A percentile compares a stretch with the other conserved stretches of the same genome.
Conservation (phyloP, 2,797 vertebrate species). For the Nannoperca obscura region DNA sequence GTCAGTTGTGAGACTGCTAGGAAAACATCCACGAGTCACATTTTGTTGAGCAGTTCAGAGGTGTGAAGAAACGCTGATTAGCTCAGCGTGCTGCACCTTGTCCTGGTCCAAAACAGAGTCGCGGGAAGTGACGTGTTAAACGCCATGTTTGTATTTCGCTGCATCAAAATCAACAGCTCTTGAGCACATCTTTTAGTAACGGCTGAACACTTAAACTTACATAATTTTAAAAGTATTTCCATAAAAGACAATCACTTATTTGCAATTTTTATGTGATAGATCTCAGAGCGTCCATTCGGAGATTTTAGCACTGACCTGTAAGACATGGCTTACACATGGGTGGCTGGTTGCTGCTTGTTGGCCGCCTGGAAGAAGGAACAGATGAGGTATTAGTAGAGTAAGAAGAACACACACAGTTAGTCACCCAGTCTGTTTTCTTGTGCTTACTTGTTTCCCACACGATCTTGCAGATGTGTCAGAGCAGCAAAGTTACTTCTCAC, state of each 20-base stretch:
- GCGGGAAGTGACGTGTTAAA: neutral
- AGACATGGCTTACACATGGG: constrained; percentile 84
- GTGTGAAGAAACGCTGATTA: neutral
- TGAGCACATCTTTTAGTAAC: neutral
- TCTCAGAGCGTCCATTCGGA: neutral
- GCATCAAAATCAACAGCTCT: neutral
- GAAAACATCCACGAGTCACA: constrained; percentile 1
- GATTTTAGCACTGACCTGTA: constrained; percentile 83
- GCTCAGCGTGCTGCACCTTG: neutral
- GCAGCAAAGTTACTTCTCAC: constrained; percentile 90
- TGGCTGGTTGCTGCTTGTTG: constrained; percentile 79
- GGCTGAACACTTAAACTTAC: neutral
- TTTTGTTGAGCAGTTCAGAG: neutral
- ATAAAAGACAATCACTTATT: neutral
- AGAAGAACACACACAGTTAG: neutral
- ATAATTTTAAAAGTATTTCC: neutral
- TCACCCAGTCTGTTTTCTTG: neutral
- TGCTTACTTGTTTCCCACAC: constrained; percentile 85
- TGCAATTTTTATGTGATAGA: neutral
- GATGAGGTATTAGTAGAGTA: constrained; percentile 22
- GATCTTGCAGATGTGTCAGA: constrained; percentile 89
- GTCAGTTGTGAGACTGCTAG: neutral
- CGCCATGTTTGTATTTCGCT: neutral
- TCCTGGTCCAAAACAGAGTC: neutral
- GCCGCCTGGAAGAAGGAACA: constrained; percentile 79